Conservation (phyloP, 2,113 vertebrate species). For the Cololabis saira region DNA sequence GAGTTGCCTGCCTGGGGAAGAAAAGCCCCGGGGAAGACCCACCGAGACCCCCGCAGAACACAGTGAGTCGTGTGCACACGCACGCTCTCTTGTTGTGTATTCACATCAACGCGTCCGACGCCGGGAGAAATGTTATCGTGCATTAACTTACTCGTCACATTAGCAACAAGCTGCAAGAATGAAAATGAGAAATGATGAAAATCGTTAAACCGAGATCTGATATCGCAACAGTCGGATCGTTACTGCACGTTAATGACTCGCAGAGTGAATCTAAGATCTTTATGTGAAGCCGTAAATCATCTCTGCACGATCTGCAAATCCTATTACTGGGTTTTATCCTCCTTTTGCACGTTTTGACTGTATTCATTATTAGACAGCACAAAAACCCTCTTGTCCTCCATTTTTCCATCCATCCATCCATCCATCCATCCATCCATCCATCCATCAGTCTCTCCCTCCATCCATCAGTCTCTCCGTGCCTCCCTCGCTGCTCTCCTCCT, state of each 20-base stretch:
- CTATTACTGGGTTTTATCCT: slow-evolving; percentile 13
- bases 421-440: slow-evolving; percentile 54
- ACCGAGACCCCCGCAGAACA: slow-evolving; percentile 82
- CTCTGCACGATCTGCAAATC: background rate
- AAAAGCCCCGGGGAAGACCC: slow-evolving; percentile 89
- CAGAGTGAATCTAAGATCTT: background rate
- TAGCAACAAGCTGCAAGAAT: background rate
- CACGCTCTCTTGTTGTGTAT: background rate
- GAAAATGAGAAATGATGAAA: background rate
- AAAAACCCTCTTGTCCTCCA: slow-evolving; percentile 45
- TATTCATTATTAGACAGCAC: slow-evolving; percentile 47
- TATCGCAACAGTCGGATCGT: background rate
- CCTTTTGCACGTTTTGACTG: background rate
- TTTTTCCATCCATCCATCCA: slow-evolving; percentile 44
- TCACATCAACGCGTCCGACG: background rate
- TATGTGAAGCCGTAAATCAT: slow-evolving; percentile 10
- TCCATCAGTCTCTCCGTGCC: slow-evolving; percentile 37
- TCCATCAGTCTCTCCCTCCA: slow-evolving; percentile 53
- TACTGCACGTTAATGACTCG: background rate
- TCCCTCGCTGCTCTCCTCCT: slow-evolving; percentile 34
- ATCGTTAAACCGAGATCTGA: background rate
- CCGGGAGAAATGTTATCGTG: background rate
- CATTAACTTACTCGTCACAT: background rate
- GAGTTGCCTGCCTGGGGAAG: slow-evolving; percentile 87
- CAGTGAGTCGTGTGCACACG: slow-evolving; percentile 65